Evolutionary conservation across 1,140 invertebrate genomes (phyloP).

Genomic region (Oryctes rhinoceros): DNA sequence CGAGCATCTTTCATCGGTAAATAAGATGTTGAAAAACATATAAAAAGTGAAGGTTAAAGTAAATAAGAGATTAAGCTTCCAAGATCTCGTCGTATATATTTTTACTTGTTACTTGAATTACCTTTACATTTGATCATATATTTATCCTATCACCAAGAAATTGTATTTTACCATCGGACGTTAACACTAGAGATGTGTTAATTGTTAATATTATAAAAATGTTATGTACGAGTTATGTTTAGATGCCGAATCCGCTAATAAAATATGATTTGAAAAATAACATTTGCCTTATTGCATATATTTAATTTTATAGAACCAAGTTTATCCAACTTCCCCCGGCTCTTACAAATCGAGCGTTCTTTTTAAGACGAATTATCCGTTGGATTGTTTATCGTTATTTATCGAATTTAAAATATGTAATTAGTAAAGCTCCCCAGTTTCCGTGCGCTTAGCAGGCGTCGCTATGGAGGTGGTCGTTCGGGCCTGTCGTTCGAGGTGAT

Average conservation of each 20-base stretch:
- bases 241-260: constrained; percentile 35
- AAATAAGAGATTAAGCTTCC: constrained; percentile 3
- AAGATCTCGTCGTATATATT: constrained; percentile 23
- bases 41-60: not conserved
- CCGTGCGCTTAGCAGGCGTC: too few relatives aligned
- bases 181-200: not conserved
- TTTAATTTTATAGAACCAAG: too few relatives aligned
- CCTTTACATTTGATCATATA: constrained; percentile 8
- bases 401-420: too few relatives aligned
- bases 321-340: too few relatives aligned
- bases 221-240: not conserved
- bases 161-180: not conserved
- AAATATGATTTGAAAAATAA: not conserved
- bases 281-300: not conserved
- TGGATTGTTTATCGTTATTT: too few relatives aligned
- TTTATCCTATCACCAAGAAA: not conserved
- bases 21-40: constrained; percentile 21
- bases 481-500: too few relatives aligned
- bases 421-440: too few relatives aligned
- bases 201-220: not conserved
- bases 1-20: not conserved
- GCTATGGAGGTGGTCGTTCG: too few relatives aligned
- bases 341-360: too few relatives aligned
- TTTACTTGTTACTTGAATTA: constrained; percentile 23
- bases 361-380: too few relatives aligned